Conservation (phyloP, 2,888 invertebrate genomes). For the Malachius bipustulatus region DNA sequence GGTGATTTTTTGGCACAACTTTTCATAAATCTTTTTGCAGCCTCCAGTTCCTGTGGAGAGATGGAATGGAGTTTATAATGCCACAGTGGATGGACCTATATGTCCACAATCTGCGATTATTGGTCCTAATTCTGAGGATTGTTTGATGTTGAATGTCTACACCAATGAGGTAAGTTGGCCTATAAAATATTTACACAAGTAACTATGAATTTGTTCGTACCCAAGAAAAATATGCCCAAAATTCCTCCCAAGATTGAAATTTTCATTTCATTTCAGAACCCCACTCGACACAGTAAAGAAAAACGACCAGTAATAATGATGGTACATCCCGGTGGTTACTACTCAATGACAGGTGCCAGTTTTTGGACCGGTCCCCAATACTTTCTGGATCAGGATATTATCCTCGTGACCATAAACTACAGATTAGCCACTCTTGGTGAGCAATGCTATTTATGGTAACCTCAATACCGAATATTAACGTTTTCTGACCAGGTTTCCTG, state of each 20-base stretch:
- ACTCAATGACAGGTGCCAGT: conserved; percentile 47
- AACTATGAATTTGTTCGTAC: background rate
- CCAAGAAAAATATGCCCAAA: background rate
- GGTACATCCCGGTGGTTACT: conserved; percentile 59
- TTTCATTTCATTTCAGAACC: background rate
- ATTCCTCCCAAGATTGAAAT: background rate
- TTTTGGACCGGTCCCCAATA: conserved; percentile 45
- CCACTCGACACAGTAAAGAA: conserved; percentile 21
- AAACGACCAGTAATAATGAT: conserved; percentile 51
- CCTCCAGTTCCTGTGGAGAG: conserved; percentile 27
- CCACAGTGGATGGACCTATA: conserved; percentile 28
- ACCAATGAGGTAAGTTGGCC: conserved; percentile 33
- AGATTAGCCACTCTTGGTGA: conserved; percentile 44
- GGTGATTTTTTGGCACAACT: background rate
- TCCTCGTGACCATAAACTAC: conserved; percentile 55
- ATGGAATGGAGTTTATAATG: conserved; percentile 28
- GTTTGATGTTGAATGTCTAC: conserved; percentile 50
- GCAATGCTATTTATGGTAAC: background rate
- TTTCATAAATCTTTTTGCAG: conserved; percentile 21
- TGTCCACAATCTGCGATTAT: no score
- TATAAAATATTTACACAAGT: conserved; percentile 4
- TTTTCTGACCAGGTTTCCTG: conserved; percentile 22
- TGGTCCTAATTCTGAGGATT: conserved; percentile 47
- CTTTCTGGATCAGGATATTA: conserved; percentile 51
- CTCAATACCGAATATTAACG: background rate